Conservation (phyloP, 2,113 vertebrate genomes). For the Cyanocitta stelleri region DNA sequence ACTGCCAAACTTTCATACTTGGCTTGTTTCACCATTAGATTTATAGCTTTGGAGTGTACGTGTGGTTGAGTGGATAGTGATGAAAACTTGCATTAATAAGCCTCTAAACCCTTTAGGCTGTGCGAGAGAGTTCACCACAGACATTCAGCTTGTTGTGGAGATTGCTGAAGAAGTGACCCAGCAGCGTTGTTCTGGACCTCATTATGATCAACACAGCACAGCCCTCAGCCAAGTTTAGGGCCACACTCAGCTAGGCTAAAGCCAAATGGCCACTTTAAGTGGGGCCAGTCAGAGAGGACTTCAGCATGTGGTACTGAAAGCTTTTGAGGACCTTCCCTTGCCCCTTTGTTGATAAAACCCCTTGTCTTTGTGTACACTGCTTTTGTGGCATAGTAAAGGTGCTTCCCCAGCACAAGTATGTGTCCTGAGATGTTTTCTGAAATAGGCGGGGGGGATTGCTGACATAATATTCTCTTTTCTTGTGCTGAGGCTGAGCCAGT, state of each 20-base stretch:
- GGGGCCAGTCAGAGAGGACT: neutral
- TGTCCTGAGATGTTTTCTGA: neutral
- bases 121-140: neutral
- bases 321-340: neutral
- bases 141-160: neutral
- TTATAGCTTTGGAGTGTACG: neutral
- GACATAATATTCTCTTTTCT: neutral
- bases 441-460: neutral
- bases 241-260: neutral
- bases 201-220: accelerated
- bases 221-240: neutral
- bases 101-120: neutral
- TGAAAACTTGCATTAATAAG: neutral
- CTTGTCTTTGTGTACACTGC: neutral
- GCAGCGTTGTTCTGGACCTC: neutral
- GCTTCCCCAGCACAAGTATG: neutral
- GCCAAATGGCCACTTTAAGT: neutral
- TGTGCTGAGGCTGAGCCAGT: neutral
- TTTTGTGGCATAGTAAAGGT: neutral
- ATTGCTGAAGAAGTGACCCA: neutral
- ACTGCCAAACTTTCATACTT: neutral
- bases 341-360: neutral
- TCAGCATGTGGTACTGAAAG: neutral
- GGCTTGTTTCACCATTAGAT: neutral
- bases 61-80: neutral